A percentile compares a stretch with the other conserved stretches of the same genome.
These are phyloP conservation scores for Mugil cephalus DNA, from an alignment of 2,113 vertebrate species.

Conservation along the genomic window DNA sequence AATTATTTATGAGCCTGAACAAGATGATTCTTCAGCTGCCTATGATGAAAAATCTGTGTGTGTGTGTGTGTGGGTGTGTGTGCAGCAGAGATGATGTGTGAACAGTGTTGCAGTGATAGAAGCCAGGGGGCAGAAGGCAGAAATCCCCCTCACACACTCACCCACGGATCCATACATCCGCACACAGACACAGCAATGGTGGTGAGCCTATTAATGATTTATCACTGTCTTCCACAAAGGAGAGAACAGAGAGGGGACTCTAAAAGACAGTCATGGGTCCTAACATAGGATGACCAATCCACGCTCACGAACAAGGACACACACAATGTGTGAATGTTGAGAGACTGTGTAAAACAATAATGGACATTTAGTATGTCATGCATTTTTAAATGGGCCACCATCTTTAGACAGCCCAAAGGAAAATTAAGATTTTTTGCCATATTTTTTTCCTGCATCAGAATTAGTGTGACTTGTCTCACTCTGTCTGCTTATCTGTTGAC, in stretches of 20 bases:
- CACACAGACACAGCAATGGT: conserved; percentile 28
- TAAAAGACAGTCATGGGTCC: conserved; percentile 57
- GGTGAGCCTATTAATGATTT: conserved; percentile 74
- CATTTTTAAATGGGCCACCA: too few relatives aligned
- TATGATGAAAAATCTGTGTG: conserved; percentile 72
- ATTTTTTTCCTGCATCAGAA: too few relatives aligned
- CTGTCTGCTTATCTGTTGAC: too few relatives aligned
- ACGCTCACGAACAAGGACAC: conserved; percentile 11
- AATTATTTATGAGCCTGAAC: conserved; percentile 83
- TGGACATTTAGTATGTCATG: neutral
- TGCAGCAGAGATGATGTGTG: conserved; percentile 55
- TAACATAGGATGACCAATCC: conserved; percentile 58
- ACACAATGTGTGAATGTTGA: neutral
- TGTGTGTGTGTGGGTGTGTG: conserved; percentile 39
- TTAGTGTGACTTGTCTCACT: too few relatives aligned
- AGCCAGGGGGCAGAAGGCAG: conserved; percentile 71
- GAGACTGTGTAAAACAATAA: conserved; percentile 1
- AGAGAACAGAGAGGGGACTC: conserved; percentile 62
- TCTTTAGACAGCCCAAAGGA: neutral
- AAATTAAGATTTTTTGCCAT: neutral
- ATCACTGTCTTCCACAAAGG: conserved; percentile 72
- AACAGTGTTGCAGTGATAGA: conserved; percentile 71
- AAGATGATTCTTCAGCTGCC: conserved; percentile 78
- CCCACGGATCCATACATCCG: conserved; percentile 26
- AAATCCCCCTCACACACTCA: conserved; percentile 53